These are phyloP conservation scores for Scomberomorus guttatus DNA, from an alignment of 2,797 vertebrate species.

Conservation along the genomic window DNA sequence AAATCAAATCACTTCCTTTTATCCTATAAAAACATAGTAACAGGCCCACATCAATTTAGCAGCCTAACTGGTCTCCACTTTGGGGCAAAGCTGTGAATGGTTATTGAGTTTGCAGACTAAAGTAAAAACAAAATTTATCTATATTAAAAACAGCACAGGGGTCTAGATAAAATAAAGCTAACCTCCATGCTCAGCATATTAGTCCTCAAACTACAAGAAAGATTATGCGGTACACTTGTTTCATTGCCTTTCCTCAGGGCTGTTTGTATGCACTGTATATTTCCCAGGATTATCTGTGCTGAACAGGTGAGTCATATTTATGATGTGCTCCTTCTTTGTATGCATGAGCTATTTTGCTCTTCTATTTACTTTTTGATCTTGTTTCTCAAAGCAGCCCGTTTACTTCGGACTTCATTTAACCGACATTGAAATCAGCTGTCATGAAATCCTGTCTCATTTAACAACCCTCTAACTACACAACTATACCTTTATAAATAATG, in stretches of 20 bases:
- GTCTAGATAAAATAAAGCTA: neutral
- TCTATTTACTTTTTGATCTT: neutral
- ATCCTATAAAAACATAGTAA: slow-evolving; percentile 9
- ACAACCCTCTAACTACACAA: neutral
- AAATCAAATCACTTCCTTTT: slow-evolving; percentile 4
- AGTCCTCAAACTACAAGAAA: neutral
- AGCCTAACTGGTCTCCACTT: neutral
- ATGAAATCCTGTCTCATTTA: neutral
- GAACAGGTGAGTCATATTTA: neutral
- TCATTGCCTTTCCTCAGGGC: neutral
- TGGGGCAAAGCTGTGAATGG: neutral
- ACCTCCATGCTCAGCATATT: neutral
- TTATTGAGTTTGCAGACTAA: neutral
- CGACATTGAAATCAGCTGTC: neutral
- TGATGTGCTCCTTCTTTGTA: neutral
- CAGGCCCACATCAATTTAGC: neutral
- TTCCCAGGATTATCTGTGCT: neutral
- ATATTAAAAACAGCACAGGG: neutral
- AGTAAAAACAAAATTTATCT: neutral
- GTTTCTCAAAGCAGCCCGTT: slow-evolving; percentile 20
- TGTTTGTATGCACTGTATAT: neutral
- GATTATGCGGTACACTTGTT: neutral
- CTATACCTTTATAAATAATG: neutral
- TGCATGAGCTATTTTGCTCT: neutral
- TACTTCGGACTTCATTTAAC: neutral